Percentiles rank a stretch among this genome's conserved stretches.
Conservation (phyloP, 2,888 invertebrate species). For the Ceraclea dissimilis region DNA sequence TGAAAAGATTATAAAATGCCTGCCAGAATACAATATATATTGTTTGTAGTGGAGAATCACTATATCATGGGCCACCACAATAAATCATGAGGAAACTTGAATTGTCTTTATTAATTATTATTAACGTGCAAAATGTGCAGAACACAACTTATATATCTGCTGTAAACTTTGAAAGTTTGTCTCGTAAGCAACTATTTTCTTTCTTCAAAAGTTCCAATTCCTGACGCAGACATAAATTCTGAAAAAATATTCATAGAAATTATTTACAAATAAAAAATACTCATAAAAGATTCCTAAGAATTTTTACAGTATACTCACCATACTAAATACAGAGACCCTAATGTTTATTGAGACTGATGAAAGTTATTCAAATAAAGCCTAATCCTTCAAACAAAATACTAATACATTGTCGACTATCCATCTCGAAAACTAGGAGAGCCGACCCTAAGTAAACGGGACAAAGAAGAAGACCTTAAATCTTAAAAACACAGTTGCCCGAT, state of each 20-base stretch:
- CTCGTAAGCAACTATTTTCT: constrained; percentile 82
- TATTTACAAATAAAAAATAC: too few species aligned
- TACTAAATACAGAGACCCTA: too few species aligned
- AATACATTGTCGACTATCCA: too few species aligned
- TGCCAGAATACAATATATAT: not conserved
- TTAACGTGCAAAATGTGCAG: constrained; percentile 18
- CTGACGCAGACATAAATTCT: constrained; percentile 86
- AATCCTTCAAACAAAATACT: too few species aligned
- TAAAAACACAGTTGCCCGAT: too few species aligned
- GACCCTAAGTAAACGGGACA: too few species aligned
- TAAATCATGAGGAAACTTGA: constrained; percentile 6
- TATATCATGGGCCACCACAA: constrained; percentile 18
- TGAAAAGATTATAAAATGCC: not conserved
- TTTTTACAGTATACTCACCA: too few species aligned
- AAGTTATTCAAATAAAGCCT: too few species aligned
- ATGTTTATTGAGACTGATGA: too few species aligned
- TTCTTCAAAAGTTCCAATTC: constrained; percentile 87
- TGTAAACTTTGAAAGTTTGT: constrained; percentile 82
- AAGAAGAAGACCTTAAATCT: too few species aligned
- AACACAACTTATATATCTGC: constrained; percentile 61
- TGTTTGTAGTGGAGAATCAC: constrained; percentile 8
- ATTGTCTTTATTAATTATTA: constrained; percentile 20
- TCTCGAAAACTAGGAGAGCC: too few species aligned
- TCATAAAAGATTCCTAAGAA: too few species aligned
- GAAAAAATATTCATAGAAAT: constrained; percentile 30